These are phyloP conservation scores for Orestias chungarensis DNA, from an alignment of 2,797 vertebrate genomes.

Conservation along the genomic window DNA sequence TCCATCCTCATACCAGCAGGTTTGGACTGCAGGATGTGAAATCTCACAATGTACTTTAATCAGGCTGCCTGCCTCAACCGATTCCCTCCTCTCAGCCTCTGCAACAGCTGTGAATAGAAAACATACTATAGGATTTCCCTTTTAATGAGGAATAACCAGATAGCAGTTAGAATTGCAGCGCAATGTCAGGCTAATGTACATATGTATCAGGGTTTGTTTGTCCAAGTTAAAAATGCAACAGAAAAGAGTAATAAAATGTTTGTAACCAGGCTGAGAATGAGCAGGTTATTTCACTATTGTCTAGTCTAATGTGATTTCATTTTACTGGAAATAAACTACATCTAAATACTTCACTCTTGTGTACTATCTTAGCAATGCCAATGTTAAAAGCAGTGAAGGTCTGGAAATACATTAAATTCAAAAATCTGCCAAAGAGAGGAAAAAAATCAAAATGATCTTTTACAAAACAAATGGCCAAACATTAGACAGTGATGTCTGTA, in stretches of 20 bases:
- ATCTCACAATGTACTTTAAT: slow-evolving; percentile 82
- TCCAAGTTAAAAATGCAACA: not conserved
- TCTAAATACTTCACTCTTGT: not conserved
- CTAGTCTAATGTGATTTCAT: not conserved
- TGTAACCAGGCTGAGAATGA: not conserved
- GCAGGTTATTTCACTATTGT: slow-evolving; percentile 15
- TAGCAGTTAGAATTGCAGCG: slow-evolving; percentile 23
- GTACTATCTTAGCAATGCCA: not conserved
- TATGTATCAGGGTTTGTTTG: slow-evolving; percentile 18
- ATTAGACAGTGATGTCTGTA: not conserved
- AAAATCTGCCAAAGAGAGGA: not conserved
- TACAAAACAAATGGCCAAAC: not conserved
- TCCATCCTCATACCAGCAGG: slow-evolving; percentile 85
- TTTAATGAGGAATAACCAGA: slow-evolving; percentile 62
- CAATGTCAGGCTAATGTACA: slow-evolving; percentile 5
- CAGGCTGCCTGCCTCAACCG: slow-evolving; percentile 77
- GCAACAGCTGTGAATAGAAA: slow-evolving; percentile 83
- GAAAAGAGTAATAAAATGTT: not conserved
- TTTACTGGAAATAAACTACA: not conserved
- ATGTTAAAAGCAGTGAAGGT: not conserved
- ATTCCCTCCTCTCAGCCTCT: slow-evolving; percentile 77
- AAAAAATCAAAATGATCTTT: not conserved
- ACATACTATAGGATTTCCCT: slow-evolving; percentile 77
- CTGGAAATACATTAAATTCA: not conserved
- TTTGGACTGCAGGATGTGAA: slow-evolving; percentile 73